A percentile compares a stretch with the other conserved stretches of the same genome.
Evolutionary conservation across 1,140 invertebrate species (phyloP).

Genomic region (Andrena cerasifolii): DNA sequence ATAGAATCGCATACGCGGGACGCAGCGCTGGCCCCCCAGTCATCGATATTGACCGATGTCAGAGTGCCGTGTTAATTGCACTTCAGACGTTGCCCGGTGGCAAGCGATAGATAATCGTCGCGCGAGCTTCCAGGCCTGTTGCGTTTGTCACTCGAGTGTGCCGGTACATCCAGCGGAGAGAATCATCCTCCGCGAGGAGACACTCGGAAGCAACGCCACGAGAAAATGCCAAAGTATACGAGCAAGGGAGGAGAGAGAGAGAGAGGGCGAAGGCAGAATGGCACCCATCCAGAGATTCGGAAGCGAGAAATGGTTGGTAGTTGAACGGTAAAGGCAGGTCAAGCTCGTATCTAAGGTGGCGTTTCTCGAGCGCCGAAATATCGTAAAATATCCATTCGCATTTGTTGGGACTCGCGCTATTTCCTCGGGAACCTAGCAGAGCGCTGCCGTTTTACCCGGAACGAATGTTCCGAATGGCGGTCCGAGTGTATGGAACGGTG

Average conservation of each 20-base stretch:
- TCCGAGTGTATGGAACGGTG: background rate
- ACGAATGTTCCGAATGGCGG: background rate
- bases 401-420: no score
- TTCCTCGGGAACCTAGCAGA: no score
- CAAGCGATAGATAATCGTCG: conserved; percentile 12
- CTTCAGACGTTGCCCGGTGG: conserved; percentile 14
- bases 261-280: no score
- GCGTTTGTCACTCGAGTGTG: background rate
- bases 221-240: no score
- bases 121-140: background rate
- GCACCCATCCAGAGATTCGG: no score
- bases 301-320: no score
- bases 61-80: conserved; percentile 35
- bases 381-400: background rate
- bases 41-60: conserved; percentile 39
- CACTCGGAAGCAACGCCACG: no score
- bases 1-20: conserved; percentile 42
- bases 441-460: background rate
- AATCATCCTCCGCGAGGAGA: background rate
- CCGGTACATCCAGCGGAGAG: background rate
- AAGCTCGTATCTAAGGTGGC: no score
- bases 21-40: background rate
- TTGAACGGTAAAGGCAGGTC: no score
- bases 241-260: no score
- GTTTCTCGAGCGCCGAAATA: no score